A percentile compares a stretch with the other conserved stretches of the same genome.
These are phyloP conservation scores for Sinotaia quadrata DNA, from an alignment of 2,888 invertebrate species.

Conservation along the genomic window DNA sequence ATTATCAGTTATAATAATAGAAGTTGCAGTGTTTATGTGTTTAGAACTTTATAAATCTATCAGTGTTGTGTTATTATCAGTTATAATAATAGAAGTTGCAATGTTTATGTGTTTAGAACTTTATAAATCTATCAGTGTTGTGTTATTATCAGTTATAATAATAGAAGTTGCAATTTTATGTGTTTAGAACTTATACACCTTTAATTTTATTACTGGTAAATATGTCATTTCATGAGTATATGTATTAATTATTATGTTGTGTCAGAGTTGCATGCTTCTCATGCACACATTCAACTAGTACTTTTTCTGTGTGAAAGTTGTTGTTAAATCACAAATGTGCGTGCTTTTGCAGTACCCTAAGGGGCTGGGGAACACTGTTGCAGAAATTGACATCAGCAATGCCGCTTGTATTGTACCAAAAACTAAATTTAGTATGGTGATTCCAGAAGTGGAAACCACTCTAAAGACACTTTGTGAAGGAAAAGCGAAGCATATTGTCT, in stretches of 20 bases:
- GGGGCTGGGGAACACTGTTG: constrained; percentile 76
- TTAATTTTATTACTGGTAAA: not conserved
- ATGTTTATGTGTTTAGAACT: no score
- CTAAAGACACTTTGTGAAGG: constrained; percentile 66
- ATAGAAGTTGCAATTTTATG: no score
- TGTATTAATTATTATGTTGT: not conserved
- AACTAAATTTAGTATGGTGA: constrained; percentile 76
- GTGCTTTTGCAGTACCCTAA: constrained; percentile 74
- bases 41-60: no score
- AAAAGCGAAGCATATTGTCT: constrained; percentile 61
- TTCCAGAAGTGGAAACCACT: constrained; percentile 72
- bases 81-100: no score
- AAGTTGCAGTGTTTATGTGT: no score
- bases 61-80: no score
- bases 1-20: no score
- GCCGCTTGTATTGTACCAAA: constrained; percentile 73
- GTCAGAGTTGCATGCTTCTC: not conserved
- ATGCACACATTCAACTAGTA: not conserved
- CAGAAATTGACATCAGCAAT: constrained; percentile 74
- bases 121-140: no score
- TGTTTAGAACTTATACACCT: no score
- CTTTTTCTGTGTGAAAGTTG: not conserved
- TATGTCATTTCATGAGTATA: not conserved
- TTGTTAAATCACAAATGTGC: not conserved
- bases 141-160: no score